Evolutionary conservation across 2,888 invertebrate genomes (phyloP), one percentile per base, ranked within the genome.

Genomic region (Sialis fuliginosa): DNA sequence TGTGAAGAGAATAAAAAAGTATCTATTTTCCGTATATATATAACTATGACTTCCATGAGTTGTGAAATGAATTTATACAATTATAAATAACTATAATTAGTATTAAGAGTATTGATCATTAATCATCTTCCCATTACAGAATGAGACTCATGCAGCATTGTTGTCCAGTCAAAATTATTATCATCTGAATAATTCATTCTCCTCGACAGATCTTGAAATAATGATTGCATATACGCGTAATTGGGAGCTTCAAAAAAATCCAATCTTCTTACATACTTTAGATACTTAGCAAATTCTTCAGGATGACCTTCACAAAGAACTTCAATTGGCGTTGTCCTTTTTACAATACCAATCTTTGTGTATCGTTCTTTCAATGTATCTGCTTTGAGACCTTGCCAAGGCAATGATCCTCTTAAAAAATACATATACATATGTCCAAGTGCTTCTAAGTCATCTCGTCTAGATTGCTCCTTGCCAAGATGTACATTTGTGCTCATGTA

Each of bases 401-500:
- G 98, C 69, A 98, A 78, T 68, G 93, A 95, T 61, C 98, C 98
- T 60, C 98, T 81, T 69, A 99, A 78, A 75, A 99, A 99, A 77
- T 99, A 99, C 97, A 98, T 97, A 75, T 98, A 98, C 98, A 99
- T 99, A 74, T 98, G 97, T 55, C 98, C 98, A 62, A 99, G 76
- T 53, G 98, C 98, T 72, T 99, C 98, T 67, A 98, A 75, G 73
- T 98, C 97, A 72, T 98, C 97, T 66, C 97, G 79, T 67, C 97
- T 81, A 63, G 96, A 96, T 81, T 99, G 98, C 74, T 99, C 98
- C 80, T 96, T 93, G 62, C 98, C 98, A 76, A 99, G 83, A 77
- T 98, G 98, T 67, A 98, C 99, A 71, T 98, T 99, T 71, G 99
- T 98, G 71, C 96, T 97, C 98, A 99, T 99, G 74, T 98, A 98